Base-by-base conservation (phyloP, 1,140 invertebrate species). In the Argopecten irradians region DNA sequence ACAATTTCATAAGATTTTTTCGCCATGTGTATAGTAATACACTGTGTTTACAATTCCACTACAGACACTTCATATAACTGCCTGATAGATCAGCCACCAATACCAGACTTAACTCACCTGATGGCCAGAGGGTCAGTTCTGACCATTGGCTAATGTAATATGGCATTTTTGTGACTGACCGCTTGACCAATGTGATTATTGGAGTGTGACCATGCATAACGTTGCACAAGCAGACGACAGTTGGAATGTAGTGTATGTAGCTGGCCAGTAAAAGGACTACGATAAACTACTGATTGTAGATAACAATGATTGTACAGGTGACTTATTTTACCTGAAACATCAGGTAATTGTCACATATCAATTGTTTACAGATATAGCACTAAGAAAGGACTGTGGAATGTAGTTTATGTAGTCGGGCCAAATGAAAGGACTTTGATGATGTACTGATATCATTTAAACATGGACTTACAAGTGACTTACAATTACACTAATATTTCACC, bases 191-290 rank as follows among this genome's bases (percentile, higher is more conserved):
- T 5, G 22, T 71, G 55, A 71, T 71, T 28, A 71, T 16, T 71
- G 22, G 55, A 71, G 55, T 71, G 55, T 71, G 55, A 71, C 55
- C 55, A 71, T 71, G 55, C 55, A 71, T 71, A 71, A 71, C 55
- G n/a, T 71, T 71, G 55, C 55, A 71, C 55, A 71, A 71, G n/a
- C 55, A 71, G 55, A 71, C n/a, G 55, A 71, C 55, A 71, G 55
- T 71, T 71, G 55, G 55, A 28, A 71, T 71, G 55, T 71, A 71
- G 55, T 71, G n/a, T 71, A 71, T 28, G 55, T 71, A n/a, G 43
- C 7, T 55, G 16, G 43, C 22, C 55, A 28, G 11, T 71, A 11
- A 71, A 71, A 28, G 55, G n/a, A 71, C n/a, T 28, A n/a, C 28
- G 55, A 71, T 5, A 71, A n/a, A 71, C 16, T 71, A 71, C 22